phyloP scores from a whole-genome alignment of 2,113 vertebrate genomes.

The Rana temporaria region DNA sequence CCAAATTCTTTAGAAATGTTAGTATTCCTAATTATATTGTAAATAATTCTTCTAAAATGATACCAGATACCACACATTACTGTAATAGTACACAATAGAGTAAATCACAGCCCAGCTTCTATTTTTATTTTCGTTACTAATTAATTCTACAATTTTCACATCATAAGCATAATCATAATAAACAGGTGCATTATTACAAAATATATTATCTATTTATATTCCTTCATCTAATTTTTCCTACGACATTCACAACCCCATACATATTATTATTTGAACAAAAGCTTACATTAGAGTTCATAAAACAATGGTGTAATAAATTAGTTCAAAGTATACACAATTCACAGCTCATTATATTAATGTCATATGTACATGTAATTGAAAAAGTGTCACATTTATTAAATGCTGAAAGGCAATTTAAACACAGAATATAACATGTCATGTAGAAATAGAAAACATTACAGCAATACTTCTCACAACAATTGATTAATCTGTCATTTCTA shows the following conservation, averaged over 20 bases:
- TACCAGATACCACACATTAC: background rate
- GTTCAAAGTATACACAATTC: slow-evolving; percentile 21
- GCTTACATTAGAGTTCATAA: background rate
- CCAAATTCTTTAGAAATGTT: background rate
- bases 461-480: background rate
- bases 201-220: background rate
- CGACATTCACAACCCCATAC: background rate
- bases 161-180: slow-evolving; percentile 4
- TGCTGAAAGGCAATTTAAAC: slow-evolving; percentile 42
- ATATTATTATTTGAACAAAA: background rate
- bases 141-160: slow-evolving; percentile 3
- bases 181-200: slow-evolving; percentile 3
- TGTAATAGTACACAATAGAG: background rate
- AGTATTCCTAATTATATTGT: background rate
- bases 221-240: background rate
- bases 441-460: slow-evolving; percentile 4
- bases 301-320: slow-evolving; percentile 20
- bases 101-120: background rate
- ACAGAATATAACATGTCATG: slow-evolving; percentile 28
- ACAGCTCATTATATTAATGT: slow-evolving; percentile 36
- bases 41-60: background rate
- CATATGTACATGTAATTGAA: slow-evolving; percentile 21
- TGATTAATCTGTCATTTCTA: slow-evolving; percentile 35
- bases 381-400: slow-evolving; percentile 31
- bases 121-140: slow-evolving; percentile 9